Percentiles rank a stretch among this genome's conserved stretches.
These are phyloP conservation scores for Rapana venosa DNA, from an alignment of 2,888 invertebrate species.

Conservation along the genomic window DNA sequence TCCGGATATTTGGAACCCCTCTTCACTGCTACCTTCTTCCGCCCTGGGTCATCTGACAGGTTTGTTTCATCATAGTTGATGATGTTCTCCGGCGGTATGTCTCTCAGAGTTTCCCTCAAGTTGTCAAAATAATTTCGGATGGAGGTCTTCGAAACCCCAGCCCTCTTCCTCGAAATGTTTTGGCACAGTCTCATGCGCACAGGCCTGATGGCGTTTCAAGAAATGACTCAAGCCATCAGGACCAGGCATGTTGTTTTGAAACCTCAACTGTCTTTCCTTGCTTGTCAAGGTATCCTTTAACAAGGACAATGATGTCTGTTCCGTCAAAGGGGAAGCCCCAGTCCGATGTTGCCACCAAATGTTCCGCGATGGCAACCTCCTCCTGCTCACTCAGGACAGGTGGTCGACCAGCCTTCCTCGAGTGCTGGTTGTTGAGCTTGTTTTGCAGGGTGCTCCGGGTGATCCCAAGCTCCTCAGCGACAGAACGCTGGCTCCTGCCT, in stretches of 20 bases:
- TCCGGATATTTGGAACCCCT: conserved; percentile 66
- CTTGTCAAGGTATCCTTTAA: conserved; percentile 38
- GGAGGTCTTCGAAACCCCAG: background rate
- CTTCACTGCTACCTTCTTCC: conserved; percentile 47
- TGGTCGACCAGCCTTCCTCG: conserved; percentile 21
- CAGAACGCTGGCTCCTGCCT: background rate
- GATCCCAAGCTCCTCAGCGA: background rate
- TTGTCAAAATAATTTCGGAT: conserved; percentile 38
- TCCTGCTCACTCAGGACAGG: conserved; percentile 29
- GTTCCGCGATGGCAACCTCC: conserved; percentile 26
- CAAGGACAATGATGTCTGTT: conserved; percentile 38
- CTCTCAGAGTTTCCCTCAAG: conserved; percentile 4
- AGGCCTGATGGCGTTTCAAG: background rate
- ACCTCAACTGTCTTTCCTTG: conserved; percentile 1
- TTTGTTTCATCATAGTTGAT: conserved; percentile 76
- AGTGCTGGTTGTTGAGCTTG: conserved; percentile 22
- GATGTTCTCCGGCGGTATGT: conserved; percentile 56
- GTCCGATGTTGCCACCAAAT: conserved; percentile 36
- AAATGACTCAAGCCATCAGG: background rate
- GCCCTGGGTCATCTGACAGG: conserved; percentile 73
- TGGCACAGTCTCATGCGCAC: background rate
- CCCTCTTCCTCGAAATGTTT: conserved; percentile 38
- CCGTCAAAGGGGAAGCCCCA: conserved; percentile 46
- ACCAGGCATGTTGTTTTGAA: conserved; percentile 1
- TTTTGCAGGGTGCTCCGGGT: conserved; percentile 32